phyloP scores from a whole-genome alignment of 2,888 invertebrate genomes.

The Spodoptera picta region DNA sequence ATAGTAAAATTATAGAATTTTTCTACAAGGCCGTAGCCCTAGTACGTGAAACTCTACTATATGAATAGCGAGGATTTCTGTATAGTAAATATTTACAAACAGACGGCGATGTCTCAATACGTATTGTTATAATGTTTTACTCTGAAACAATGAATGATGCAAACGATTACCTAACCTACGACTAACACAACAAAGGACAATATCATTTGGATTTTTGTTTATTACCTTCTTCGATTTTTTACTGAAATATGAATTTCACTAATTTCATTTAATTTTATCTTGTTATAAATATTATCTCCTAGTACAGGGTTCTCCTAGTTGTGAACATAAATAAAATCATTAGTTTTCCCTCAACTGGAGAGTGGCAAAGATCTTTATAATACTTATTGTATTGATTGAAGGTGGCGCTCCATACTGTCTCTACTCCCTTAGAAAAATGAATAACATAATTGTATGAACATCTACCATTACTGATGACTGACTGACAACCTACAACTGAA shows the following conservation, averaged over 20 bases:
- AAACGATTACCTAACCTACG: conserved; percentile 72
- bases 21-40: conserved; percentile 9
- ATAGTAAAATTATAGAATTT: neutral
- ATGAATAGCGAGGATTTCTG: conserved; percentile 53
- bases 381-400: too few relatives aligned
- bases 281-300: too few relatives aligned
- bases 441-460: too few relatives aligned
- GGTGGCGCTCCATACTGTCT: too few relatives aligned
- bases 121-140: conserved; percentile 71
- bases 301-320: too few relatives aligned
- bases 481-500: too few relatives aligned
- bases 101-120: conserved; percentile 62
- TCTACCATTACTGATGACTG: too few relatives aligned
- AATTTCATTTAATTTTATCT: too few relatives aligned
- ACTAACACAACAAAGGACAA: conserved; percentile 55
- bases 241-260: neutral
- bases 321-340: too few relatives aligned
- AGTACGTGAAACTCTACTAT: conserved; percentile 20
- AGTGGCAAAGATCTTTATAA: too few relatives aligned
- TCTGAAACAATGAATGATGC: conserved; percentile 74
- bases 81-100: conserved; percentile 73
- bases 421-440: too few relatives aligned
- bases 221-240: conserved; percentile 39
- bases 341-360: too few relatives aligned
- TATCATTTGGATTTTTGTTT: conserved; percentile 41